phyloP scores from a whole-genome alignment of 1,140 invertebrate genomes.

The Drosophila sproati region DNA sequence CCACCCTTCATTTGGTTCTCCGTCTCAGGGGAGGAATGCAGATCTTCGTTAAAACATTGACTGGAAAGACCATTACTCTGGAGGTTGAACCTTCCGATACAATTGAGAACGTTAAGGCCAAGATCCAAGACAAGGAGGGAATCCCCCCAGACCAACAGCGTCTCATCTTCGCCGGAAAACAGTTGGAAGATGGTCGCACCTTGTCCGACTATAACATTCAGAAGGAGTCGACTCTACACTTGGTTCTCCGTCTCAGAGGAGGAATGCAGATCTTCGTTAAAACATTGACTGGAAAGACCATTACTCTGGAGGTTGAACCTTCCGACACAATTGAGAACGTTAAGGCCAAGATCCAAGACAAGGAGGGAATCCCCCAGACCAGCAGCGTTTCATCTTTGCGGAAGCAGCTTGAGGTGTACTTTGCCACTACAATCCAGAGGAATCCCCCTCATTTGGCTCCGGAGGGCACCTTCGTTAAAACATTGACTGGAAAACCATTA shows the following conservation, averaged over 20 bases:
- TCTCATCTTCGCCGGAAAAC: conserved; percentile 87
- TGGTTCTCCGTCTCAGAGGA: conserved; percentile 87
- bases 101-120: conserved; percentile 93
- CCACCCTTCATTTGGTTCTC: conserved; percentile 94
- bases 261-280: conserved; percentile 93
- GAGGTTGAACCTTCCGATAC: conserved; percentile 92
- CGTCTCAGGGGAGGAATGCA: conserved; percentile 93
- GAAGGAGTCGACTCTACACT: conserved; percentile 88
- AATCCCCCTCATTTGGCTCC: too few relatives aligned
- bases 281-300: conserved; percentile 93
- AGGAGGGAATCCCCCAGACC: conserved; percentile 91
- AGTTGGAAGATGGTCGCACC: conserved; percentile 87
- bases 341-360: conserved; percentile 92
- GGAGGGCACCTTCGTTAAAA: conserved; percentile 94
- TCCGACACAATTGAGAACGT: conserved; percentile 94
- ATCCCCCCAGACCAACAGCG: conserved; percentile 88
- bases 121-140: conserved; percentile 90
- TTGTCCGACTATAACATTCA: conserved; percentile 87
- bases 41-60: conserved; percentile 93
- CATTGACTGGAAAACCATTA: conserved; percentile 94
- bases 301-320: conserved; percentile 92
- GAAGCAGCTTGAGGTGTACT: conserved; percentile 93
- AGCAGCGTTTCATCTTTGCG: conserved; percentile 90
- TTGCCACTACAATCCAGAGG: too few relatives aligned
- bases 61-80: conserved; percentile 93